Conservation (phyloP, 35 echinoderm and acorn worm genomes). For the Apostichopus californicus region DNA sequence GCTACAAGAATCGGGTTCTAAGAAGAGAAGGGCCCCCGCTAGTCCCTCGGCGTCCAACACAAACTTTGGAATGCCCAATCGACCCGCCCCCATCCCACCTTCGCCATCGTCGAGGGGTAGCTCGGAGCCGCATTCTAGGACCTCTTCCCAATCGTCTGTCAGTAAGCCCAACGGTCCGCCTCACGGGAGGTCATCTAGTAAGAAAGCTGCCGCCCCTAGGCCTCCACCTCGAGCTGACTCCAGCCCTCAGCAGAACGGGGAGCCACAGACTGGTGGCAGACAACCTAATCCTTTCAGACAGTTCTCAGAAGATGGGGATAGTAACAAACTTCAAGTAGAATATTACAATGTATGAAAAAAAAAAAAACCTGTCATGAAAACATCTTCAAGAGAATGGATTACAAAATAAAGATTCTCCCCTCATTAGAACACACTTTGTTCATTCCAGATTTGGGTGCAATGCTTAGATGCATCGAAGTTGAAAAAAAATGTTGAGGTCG, state of each 20-base stretch:
- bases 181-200: slow-evolving; percentile 3
- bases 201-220: not conserved
- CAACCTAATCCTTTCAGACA: slow-evolving; percentile 82
- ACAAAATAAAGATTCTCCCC: no score
- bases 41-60: not conserved
- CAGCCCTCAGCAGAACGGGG: not conserved
- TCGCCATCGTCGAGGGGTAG: not conserved
- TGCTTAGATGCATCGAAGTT: no score
- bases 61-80: slow-evolving; percentile 2
- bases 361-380: not conserved
- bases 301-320: slow-evolving; percentile 60
- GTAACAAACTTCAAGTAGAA: slow-evolving; percentile 33
- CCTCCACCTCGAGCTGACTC: slow-evolving; percentile 12
- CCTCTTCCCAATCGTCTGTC: not conserved
- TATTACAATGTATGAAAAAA: slow-evolving; percentile 46
- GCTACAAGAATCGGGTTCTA: not conserved
- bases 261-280: not conserved
- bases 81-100: slow-evolving; percentile 29
- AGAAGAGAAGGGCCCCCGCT: slow-evolving; percentile 25
- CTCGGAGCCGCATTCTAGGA: not conserved
- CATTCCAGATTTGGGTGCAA: no score
- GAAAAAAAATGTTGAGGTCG: no score
- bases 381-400: no score
- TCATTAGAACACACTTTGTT: no score
- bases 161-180: not conserved